Base-by-base conservation (phyloP, 2,888 invertebrate species). In the Dasysyrphus albostriatus region DNA sequence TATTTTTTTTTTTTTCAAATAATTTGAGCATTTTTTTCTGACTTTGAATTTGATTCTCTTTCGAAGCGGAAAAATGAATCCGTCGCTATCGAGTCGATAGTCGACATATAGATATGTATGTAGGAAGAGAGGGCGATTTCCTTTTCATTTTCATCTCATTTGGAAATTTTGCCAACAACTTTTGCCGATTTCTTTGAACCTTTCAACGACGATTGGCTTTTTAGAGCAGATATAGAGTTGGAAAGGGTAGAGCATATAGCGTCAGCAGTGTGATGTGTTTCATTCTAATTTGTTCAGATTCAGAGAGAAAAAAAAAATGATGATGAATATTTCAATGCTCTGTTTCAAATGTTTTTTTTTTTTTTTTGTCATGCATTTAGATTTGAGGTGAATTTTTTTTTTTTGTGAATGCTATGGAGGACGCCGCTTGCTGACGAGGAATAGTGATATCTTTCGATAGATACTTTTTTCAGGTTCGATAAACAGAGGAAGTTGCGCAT, bases 391-490 rank as follows among this genome's bases (percentile, higher is more conserved):
- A n/a, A 16, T 54, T 63, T 42, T 54, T 29, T 44, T 10, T 7
- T 12, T 24, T 76, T 37, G 10, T 69, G 54, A 19, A 75, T 76
- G 42, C 49, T 34, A 29, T 67, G 34, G 39, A 79, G 63, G 76
- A 54, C 3, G 24, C 24, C 59, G 37, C 51, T 67, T 59, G 63
- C 69, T 51, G 44, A 78, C 79, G 47, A 54, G 58, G 44, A 77
- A 47, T 42, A 42, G 56, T 81, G 69, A 77, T 82, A 73, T 81
- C 77, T 61, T 73, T 72, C 95, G 37, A 96, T 95, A 90, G 95
- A 96, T 79, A 75, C 72, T 79, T 83, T 83, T n/a, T 87, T 79
- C 83, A 78, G 75, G 34, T 79, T 83, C 87, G 87, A 83, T 79
- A 76, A 83, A 83, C 72, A 76, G 65, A 76, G 54, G 67, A 83